Evolutionary conservation across 2,113 vertebrate genomes (phyloP).

Genomic region (Chionomys nivalis): DNA sequence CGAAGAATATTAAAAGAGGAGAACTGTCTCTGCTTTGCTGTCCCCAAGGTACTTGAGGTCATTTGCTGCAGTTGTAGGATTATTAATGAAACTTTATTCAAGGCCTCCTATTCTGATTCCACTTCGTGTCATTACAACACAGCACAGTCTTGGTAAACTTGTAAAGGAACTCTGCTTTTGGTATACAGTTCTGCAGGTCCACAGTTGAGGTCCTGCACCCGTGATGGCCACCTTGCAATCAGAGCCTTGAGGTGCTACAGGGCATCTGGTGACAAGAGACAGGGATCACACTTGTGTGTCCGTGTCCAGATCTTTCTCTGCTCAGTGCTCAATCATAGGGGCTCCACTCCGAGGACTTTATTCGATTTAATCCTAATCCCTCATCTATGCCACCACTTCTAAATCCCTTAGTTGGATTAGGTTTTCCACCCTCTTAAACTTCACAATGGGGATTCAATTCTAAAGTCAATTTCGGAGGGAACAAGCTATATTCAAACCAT

Average conservation of each 20-base stretch:
- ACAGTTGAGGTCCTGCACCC: neutral
- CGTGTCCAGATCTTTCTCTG: neutral
- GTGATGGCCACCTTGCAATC: neutral
- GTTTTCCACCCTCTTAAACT: neutral
- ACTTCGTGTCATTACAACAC: neutral
- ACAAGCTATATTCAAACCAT: neutral
- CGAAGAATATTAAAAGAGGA: neutral
- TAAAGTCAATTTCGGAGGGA: neutral
- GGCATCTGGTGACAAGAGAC: neutral
- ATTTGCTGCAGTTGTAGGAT: neutral
- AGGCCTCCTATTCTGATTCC: constrained; percentile 16
- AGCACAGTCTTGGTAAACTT: neutral
- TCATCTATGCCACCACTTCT: too few relatives aligned
- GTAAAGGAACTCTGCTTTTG: neutral
- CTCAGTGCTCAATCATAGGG: neutral
- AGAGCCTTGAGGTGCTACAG: neutral
- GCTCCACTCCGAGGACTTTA: neutral
- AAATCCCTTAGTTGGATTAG: neutral
- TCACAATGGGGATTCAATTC: neutral
- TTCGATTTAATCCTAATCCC: neutral
- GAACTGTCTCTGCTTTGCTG: neutral
- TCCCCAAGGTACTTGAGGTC: neutral
- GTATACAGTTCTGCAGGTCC: neutral
- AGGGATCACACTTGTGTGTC: too few relatives aligned
- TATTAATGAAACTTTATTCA: constrained; percentile 21